Percentiles rank a stretch among this genome's conserved stretches.
Evolutionary conservation across 2,113 vertebrate species (phyloP).

Genomic region (Trematomus loennbergii): DNA sequence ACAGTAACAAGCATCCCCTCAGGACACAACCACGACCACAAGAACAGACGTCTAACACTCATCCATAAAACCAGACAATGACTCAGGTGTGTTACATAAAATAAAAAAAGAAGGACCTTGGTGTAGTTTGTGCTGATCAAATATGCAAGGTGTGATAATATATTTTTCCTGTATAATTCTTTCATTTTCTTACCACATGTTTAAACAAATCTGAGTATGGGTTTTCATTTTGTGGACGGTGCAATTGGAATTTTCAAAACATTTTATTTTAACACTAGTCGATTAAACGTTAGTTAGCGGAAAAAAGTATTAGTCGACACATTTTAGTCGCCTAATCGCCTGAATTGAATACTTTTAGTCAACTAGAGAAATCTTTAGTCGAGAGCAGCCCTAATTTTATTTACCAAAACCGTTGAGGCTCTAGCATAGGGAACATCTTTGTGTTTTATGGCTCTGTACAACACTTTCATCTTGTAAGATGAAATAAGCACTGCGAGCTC

Average conservation of each 20-base stretch:
- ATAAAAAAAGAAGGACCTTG: not conserved
- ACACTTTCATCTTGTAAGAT: slow-evolving; percentile 4
- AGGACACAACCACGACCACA: not conserved
- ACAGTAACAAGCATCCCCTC: slow-evolving; percentile 24
- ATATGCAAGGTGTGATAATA: slow-evolving; percentile 8
- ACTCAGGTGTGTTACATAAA: not conserved
- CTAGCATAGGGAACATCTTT: not conserved
- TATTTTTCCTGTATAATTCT: too few relatives aligned
- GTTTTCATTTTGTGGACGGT: not conserved
- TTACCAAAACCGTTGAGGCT: not conserved
- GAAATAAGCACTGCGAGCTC: not conserved
- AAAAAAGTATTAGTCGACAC: too few relatives aligned
- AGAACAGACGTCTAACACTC: slow-evolving; percentile 29
- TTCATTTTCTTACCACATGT: not conserved
- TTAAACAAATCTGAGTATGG: not conserved
- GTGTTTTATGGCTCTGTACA: slow-evolving; percentile 4
- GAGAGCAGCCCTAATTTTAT: too few relatives aligned
- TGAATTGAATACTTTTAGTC: too few relatives aligned
- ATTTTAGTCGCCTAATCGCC: too few relatives aligned
- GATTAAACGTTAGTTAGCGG: too few relatives aligned
- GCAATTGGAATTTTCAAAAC: not conserved
- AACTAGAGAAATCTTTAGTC: too few relatives aligned
- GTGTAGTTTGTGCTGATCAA: not conserved
- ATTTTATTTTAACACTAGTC: too few relatives aligned
- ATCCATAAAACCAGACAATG: slow-evolving; percentile 3